Conservation (phyloP, 2,888 invertebrate species). For the Lapara coniferarum region DNA sequence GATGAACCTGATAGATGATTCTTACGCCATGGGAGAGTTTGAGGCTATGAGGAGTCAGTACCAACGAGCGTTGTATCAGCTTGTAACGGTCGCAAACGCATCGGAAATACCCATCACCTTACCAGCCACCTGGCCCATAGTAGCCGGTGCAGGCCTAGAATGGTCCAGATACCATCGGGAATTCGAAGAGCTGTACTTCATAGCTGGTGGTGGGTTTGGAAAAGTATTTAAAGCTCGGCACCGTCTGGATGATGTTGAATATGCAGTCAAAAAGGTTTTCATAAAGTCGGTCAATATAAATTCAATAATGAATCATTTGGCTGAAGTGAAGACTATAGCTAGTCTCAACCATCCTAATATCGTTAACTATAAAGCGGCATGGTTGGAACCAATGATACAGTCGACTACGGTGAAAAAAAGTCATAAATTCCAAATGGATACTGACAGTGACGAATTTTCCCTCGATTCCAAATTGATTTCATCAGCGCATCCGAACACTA, state of each 20-base stretch:
- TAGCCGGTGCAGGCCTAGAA: constrained; percentile 77
- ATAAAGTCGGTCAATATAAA: constrained; percentile 86
- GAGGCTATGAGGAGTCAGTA: constrained; percentile 88
- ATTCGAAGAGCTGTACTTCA: constrained; percentile 87
- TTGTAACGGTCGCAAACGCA: constrained; percentile 84
- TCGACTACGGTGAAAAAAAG: constrained; percentile 67
- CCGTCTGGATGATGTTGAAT: constrained; percentile 89
- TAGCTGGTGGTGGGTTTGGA: constrained; percentile 91
- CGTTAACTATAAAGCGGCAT: constrained; percentile 92
- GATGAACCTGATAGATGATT: constrained; percentile 88
- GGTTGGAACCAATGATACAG: constrained; percentile 88
- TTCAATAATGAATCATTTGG: constrained; percentile 86
- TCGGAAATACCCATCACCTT: constrained; percentile 78
- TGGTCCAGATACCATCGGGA: constrained; percentile 88
- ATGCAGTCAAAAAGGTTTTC: constrained; percentile 91
- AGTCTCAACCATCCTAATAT: constrained; percentile 91
- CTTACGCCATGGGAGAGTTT: constrained; percentile 87
- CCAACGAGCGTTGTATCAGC: constrained; percentile 85
- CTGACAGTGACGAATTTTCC: constrained; percentile 66
- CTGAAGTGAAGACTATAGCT: constrained; percentile 92
- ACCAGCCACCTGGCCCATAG: constrained; percentile 80
- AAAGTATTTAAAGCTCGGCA: constrained; percentile 89
- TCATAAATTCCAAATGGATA: constrained; percentile 64
- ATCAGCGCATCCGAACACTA: constrained; percentile 67
- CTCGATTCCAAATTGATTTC: constrained; percentile 57